Base-by-base conservation (phyloP, 2,888 invertebrate species). In the Acanthosoma haemorrhoidale region DNA sequence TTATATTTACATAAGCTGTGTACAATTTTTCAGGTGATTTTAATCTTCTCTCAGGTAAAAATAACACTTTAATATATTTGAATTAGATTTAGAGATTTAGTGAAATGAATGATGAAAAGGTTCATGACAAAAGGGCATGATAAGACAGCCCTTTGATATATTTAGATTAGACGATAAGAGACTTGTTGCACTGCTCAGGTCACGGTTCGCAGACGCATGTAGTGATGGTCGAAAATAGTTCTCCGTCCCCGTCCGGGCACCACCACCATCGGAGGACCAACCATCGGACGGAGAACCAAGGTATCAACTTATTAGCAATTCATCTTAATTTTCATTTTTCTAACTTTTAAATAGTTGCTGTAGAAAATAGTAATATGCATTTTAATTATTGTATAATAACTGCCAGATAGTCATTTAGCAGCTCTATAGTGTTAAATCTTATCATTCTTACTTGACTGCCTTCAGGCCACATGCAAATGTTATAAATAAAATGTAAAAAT, bases 141-240 rank as follows among this genome's bases (percentile, higher is more conserved):
- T 15, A 61, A 61, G 61, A 64, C 64, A 64, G 64, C 39, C 64
- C 41, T 64, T 39, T 38, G 41, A 29, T 21, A 18, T 38, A 39
- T 36, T 36, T 61, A 61, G 61, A 38, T 38, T 64, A 64, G 64
- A n/a, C 29, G 39, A 64, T 64, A 39, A 39, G 25, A 21, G 15
- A 39, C 29, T 16, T 38, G 41, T 64, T 64, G 64, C 64, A 64
- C 64, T 64, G 34, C 71, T 60, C 70, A 73, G 73, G 71, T 71
- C 73, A 73, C 68, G 73, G 73, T 43, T 73, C 73, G 57, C 73
- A 73, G 73, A 73, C 73, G 36, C 73, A 73, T 71, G 73, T 73
- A 71, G 73, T 73, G 64, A 73, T 71, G 73, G 73, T 73, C 39
- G 73, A 73, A 71, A 73, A 71, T 73, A 73, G 70, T 71, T 73